A percentile compares a stretch with the other conserved stretches of the same genome.
Evolutionary conservation across 2,888 invertebrate genomes (phyloP).

Genomic region (Dolomedes plantarius): DNA sequence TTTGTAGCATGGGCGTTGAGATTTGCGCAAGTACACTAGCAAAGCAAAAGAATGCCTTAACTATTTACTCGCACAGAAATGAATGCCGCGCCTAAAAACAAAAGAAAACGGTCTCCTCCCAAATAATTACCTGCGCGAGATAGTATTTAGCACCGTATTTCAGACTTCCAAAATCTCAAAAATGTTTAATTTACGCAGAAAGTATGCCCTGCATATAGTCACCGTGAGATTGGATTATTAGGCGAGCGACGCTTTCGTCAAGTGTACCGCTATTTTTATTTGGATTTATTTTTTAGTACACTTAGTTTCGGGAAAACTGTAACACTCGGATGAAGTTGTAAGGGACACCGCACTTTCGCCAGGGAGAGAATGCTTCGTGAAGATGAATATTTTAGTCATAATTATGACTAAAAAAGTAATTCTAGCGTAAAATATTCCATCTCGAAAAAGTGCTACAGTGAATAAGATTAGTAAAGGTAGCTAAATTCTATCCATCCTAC

Average conservation of each 20-base stretch:
- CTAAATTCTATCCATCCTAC: too few relatives aligned
- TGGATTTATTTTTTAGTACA: background rate
- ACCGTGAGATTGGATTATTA: constrained; percentile 3
- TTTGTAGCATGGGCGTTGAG: constrained; percentile 40
- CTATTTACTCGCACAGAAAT: constrained; percentile 48
- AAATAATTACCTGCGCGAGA: constrained; percentile 53
- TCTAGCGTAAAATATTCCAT: too few relatives aligned
- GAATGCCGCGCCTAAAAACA: constrained; percentile 43
- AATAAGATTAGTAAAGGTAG: too few relatives aligned
- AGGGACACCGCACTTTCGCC: background rate
- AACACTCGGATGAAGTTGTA: background rate
- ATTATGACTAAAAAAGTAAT: too few relatives aligned
- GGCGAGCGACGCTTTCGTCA: background rate
- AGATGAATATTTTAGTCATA: too few relatives aligned
- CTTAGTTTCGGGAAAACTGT: background rate
- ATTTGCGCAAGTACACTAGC: constrained; percentile 62
- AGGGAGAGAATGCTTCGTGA: too few relatives aligned
- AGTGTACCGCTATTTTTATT: background rate
- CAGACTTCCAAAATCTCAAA: constrained; percentile 51
- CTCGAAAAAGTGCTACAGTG: too few relatives aligned
- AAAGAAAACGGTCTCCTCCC: constrained; percentile 26
- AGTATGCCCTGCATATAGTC: constrained; percentile 13
- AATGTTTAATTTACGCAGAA: constrained; percentile 53
- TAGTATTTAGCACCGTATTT: constrained; percentile 59
- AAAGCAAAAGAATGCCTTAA: constrained; percentile 61